Evolutionary conservation across 2,888 invertebrate species (phyloP).

Genomic region (Scaptomyza flava): DNA sequence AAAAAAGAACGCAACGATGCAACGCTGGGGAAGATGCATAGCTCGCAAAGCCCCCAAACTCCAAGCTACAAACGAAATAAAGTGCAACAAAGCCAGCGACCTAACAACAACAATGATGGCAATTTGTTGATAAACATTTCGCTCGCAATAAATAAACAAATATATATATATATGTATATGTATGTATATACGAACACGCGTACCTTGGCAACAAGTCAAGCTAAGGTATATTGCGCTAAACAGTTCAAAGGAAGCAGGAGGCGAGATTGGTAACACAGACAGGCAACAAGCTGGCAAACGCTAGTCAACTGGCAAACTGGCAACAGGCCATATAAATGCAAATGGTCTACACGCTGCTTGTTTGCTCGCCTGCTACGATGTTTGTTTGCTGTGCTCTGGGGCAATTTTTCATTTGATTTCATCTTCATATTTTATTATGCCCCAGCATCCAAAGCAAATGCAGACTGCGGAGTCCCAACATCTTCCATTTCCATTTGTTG

Average conservation of each 20-base stretch:
- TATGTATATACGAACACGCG: conserved; percentile 29
- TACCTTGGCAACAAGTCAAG: conserved; percentile 64
- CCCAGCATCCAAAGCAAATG: conserved; percentile 33
- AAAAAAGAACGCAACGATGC: conserved; percentile 22
- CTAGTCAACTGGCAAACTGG: conserved; percentile 8
- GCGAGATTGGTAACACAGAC: conserved; percentile 31
- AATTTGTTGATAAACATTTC: conserved; percentile 83
- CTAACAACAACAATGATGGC: conserved; percentile 78
- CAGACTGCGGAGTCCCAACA: conserved; percentile 11
- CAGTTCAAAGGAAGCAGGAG: conserved; percentile 49
- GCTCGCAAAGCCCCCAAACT: conserved; percentile 1
- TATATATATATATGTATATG: conserved; percentile 35
- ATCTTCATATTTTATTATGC: conserved; percentile 79
- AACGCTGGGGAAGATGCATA: conserved; percentile 1
- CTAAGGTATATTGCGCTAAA: conserved; percentile 52
- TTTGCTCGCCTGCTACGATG: conserved; percentile 57
- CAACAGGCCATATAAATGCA: conserved; percentile 76
- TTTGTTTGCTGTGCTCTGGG: conserved; percentile 67
- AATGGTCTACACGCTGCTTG: conserved; percentile 71
- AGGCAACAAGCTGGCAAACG: conserved; percentile 10
- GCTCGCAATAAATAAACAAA: conserved; percentile 82
- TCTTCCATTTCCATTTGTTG: conserved; percentile 68
- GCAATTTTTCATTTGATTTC: conserved; percentile 82
- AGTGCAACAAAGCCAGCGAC: conserved; percentile 48
- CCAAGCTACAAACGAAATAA: conserved; percentile 27